These are phyloP conservation scores for Cotesia chilonis DNA, from an alignment of 1,140 invertebrate species.

Conservation along the genomic window DNA sequence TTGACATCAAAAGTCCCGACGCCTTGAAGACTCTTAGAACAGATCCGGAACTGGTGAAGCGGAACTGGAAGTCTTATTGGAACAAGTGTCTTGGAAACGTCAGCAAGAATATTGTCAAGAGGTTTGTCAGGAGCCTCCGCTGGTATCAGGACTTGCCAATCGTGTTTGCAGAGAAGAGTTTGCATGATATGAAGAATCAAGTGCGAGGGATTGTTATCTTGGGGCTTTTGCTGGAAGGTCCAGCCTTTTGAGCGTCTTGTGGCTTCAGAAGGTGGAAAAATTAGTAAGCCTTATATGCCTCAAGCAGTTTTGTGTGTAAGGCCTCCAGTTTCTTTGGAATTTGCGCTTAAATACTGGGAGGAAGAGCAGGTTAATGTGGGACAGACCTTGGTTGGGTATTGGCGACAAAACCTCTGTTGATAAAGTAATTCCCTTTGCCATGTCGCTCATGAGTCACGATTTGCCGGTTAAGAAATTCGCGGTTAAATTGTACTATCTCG, in stretches of 20 bases:
- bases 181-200: slow-evolving; percentile 27
- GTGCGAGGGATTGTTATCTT: slow-evolving; percentile 33
- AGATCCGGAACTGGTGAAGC: slow-evolving; percentile 29
- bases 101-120: neutral
- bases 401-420: slow-evolving; percentile 20
- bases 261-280: slow-evolving; percentile 22
- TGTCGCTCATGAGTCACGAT: no score
- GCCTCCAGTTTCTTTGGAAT: slow-evolving; percentile 43
- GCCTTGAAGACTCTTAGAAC: slow-evolving; percentile 41
- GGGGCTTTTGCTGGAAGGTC: slow-evolving; percentile 41
- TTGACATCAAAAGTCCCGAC: neutral
- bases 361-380: slow-evolving; percentile 43
- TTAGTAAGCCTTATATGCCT: neutral
- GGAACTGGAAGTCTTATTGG: slow-evolving; percentile 47
- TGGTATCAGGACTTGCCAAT: slow-evolving; percentile 57
- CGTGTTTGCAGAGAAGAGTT: slow-evolving; percentile 41
- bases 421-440: slow-evolving; percentile 36
- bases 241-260: slow-evolving; percentile 40
- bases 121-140: slow-evolving; percentile 43
- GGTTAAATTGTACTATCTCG: no score
- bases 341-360: slow-evolving; percentile 40
- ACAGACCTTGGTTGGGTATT: slow-evolving; percentile 23
- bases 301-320: slow-evolving; percentile 26
- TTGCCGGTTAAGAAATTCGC: no score
- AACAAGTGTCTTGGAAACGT: slow-evolving; percentile 8